Evolutionary conservation across 1,140 invertebrate species (phyloP).

Genomic region (Drosophila ambigua): DNA sequence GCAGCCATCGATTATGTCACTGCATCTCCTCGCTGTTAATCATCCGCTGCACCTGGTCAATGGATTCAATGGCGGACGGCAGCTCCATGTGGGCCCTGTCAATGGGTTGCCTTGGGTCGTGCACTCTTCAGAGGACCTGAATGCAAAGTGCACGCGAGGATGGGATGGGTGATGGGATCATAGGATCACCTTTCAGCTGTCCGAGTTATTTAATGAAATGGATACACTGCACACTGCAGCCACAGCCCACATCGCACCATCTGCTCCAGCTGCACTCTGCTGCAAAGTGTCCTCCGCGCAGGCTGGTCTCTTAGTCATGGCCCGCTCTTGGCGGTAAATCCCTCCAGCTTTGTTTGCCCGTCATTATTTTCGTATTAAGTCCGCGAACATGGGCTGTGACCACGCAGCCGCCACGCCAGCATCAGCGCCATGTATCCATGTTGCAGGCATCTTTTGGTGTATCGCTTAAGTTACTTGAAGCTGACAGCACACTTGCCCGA

Average conservation of each 20-base stretch:
- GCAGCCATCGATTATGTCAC: conserved; percentile 61
- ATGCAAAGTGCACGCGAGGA: conserved; percentile 8
- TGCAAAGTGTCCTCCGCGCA: conserved; percentile 13
- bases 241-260: background rate
- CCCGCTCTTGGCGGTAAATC: conserved; percentile 11
- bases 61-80: conserved; percentile 34
- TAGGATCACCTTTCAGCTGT: conserved; percentile 35
- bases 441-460: too few relatives aligned
- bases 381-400: conserved; percentile 18
- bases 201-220: conserved; percentile 48
- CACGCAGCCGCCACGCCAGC: background rate
- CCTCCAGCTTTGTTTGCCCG: conserved; percentile 7
- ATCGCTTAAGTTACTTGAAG: conserved; percentile 15
- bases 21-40: conserved; percentile 55
- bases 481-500: background rate
- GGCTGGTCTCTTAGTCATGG: conserved; percentile 25
- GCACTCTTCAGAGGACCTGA: conserved; percentile 28
- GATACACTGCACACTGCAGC: conserved; percentile 14
- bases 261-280: too few relatives aligned
- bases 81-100: conserved; percentile 13
- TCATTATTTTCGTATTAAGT: conserved; percentile 53
- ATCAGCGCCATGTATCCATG: background rate
- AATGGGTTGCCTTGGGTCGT: conserved; percentile 26
- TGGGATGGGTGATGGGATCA: conserved; percentile 13
- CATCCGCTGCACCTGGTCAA: conserved; percentile 38